phyloP scores from a whole-genome alignment of 1,140 invertebrate species.

The Temnothorax curvispinosus region DNA sequence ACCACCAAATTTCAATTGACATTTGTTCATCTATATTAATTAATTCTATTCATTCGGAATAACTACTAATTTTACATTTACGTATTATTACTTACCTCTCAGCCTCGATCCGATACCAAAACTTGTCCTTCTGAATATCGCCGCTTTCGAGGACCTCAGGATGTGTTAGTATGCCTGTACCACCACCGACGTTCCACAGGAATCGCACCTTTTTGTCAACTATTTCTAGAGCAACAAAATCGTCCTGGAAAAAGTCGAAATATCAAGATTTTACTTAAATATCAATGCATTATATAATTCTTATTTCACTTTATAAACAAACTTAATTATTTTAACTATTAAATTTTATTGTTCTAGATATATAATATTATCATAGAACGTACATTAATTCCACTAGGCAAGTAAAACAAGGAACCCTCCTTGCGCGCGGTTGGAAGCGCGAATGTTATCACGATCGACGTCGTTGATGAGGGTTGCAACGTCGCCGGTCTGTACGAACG shows the following conservation, averaged over 20 bases:
- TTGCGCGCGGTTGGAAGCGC: constrained; percentile 87
- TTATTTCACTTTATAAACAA: neutral
- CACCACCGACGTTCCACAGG: constrained; percentile 92
- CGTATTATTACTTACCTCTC: constrained; percentile 85
- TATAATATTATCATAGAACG: constrained; percentile 41
- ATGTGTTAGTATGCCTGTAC: constrained; percentile 88
- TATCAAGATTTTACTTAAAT: neutral
- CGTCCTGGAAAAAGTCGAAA: constrained; percentile 81
- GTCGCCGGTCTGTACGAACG: constrained; percentile 89
- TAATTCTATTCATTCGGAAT: neutral
- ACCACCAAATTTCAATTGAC: neutral
- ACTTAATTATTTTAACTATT: neutral
- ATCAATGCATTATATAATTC: neutral
- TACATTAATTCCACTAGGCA: constrained; percentile 88
- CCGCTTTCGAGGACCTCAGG: constrained; percentile 87
- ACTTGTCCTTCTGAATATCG: constrained; percentile 87
- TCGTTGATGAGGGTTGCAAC: constrained; percentile 90
- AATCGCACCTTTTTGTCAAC: constrained; percentile 91
- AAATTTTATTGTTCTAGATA: neutral
- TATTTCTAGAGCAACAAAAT: constrained; percentile 93
- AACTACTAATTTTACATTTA: neutral
- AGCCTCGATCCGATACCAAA: constrained; percentile 91
- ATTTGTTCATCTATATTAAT: neutral
- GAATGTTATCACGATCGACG: constrained; percentile 89
- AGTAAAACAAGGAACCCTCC: constrained; percentile 89